phyloP scores from a whole-genome alignment of 2,888 invertebrate species.

The Eugnorisma glareosa region DNA sequence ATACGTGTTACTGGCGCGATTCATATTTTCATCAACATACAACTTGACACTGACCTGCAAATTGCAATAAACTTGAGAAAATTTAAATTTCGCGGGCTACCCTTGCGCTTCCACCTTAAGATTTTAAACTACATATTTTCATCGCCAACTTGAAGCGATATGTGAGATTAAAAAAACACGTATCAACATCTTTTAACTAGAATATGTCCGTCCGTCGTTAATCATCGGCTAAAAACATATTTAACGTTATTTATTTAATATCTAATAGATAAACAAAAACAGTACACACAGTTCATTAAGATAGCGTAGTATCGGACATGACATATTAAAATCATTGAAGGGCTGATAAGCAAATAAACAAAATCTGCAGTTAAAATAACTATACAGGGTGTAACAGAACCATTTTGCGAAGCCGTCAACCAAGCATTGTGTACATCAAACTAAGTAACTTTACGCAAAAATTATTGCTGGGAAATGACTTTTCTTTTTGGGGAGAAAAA shows the following conservation, averaged over 20 bases:
- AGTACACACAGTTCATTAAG: constrained; percentile 28
- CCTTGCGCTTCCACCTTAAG: too few species aligned
- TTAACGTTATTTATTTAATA: constrained; percentile 18
- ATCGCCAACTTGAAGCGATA: neutral
- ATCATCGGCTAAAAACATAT: constrained; percentile 36
- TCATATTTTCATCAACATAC: too few species aligned
- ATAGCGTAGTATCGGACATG: constrained; percentile 21
- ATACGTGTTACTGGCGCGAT: too few species aligned
- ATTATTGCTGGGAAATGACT: too few species aligned
- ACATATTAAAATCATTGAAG: neutral
- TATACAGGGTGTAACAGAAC: too few species aligned
- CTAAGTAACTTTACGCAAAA: too few species aligned
- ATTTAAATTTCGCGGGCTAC: too few species aligned
- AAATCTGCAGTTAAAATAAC: neutral
- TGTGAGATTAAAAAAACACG: neutral
- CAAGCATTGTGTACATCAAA: too few species aligned
- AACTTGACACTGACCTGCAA: too few species aligned
- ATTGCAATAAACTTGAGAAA: too few species aligned
- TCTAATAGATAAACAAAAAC: constrained; percentile 29
- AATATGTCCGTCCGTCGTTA: neutral
- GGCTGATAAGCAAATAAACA: neutral
- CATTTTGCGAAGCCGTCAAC: too few species aligned
- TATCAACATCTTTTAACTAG: neutral
- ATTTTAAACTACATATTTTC: neutral
- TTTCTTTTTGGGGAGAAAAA: too few species aligned